Percentiles rank a stretch among this genome's conserved stretches.
phyloP scores from a whole-genome alignment of 2,113 vertebrate genomes.

The Sinocyclocheilus anophthalmus region DNA sequence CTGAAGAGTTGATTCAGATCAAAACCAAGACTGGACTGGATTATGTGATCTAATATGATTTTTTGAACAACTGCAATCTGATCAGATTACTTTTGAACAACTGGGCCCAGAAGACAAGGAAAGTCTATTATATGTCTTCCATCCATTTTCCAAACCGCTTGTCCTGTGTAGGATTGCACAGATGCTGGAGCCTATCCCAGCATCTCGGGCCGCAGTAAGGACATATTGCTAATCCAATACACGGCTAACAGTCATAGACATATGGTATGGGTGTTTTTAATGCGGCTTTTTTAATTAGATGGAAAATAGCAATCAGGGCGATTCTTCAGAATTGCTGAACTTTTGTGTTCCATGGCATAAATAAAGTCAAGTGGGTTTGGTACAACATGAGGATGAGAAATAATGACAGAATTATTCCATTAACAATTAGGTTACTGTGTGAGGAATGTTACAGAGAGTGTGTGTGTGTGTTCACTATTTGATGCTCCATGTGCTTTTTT shows the following conservation, averaged over 20 bases:
- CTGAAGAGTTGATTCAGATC: no score
- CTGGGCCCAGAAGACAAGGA: not conserved
- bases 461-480: not conserved
- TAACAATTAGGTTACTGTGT: not conserved
- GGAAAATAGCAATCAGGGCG: not conserved
- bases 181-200: not conserved
- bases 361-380: not conserved
- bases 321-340: no score
- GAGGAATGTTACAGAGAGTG: not conserved
- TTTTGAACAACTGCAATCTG: no score
- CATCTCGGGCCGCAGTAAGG: not conserved
- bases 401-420: not conserved
- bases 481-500: slow-evolving; percentile 20
- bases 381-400: not conserved
- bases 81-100: no score
- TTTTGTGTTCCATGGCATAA: not conserved
- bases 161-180: not conserved
- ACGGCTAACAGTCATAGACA: not conserved
- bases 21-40: no score
- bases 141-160: not conserved
- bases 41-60: no score
- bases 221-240: not conserved
- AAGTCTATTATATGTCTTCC: not conserved
- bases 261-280: not conserved
- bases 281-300: not conserved